Conservation (phyloP, 2,797 vertebrate species). For the Sebastes nivosus region DNA sequence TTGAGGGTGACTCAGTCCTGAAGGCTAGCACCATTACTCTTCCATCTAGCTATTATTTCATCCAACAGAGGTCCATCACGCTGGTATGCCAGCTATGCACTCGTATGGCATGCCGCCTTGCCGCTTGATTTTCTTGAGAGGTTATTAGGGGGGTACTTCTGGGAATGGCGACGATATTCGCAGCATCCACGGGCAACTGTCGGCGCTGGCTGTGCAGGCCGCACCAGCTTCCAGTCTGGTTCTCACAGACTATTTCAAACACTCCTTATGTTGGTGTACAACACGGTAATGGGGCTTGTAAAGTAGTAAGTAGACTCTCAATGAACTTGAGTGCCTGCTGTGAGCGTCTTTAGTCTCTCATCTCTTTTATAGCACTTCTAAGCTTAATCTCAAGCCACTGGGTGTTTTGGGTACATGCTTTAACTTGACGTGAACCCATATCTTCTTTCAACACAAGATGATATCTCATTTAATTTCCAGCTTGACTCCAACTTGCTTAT, state of each 20-base stretch:
- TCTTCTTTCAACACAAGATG: constrained; percentile 13
- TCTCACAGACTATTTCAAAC: constrained; percentile 8
- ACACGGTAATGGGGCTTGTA: constrained; percentile 4
- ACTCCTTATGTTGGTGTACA: neutral
- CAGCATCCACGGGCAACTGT: constrained; percentile 37
- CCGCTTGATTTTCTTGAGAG: constrained; percentile 37
- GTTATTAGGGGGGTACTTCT: constrained; percentile 41
- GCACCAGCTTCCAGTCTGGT: constrained; percentile 11
- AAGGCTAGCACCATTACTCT: constrained; percentile 43
- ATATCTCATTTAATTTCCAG: constrained; percentile 13
- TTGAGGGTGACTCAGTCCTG: constrained; percentile 13
- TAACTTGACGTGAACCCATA: neutral
- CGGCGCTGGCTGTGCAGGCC: constrained; percentile 15
- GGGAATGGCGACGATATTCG: constrained; percentile 51
- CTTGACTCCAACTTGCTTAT: neutral
- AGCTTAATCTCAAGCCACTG: constrained; percentile 27
- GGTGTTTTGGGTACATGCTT: neutral
- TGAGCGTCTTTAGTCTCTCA: constrained; percentile 20
- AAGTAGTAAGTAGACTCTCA: constrained; percentile 15
- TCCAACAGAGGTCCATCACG: constrained; percentile 22
- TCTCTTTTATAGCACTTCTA: constrained; percentile 47
- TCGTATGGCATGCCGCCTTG: constrained; percentile 20
- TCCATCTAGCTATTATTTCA: constrained; percentile 51
- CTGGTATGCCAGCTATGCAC: constrained; percentile 63
- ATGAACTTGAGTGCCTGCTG: constrained; percentile 26